These are phyloP conservation scores for Papilio polytes DNA, from an alignment of 1,140 invertebrate species.

Conservation along the genomic window DNA sequence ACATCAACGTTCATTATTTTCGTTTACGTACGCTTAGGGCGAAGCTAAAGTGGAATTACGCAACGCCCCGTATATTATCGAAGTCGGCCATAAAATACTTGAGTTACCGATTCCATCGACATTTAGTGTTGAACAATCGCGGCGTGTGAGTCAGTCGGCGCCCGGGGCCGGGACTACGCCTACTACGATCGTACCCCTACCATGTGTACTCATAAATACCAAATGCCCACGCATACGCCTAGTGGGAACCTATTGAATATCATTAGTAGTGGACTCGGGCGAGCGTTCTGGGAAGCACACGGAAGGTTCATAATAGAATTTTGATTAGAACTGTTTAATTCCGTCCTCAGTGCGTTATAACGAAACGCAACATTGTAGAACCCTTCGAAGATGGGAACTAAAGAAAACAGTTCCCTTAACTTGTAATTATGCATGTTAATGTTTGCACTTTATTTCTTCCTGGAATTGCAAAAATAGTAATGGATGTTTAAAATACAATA, in stretches of 20 bases:
- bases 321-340: conserved; percentile 70
- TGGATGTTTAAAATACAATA: conserved; percentile 48
- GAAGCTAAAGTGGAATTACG: conserved; percentile 64
- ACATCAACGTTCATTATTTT: conserved; percentile 53
- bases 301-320: conserved; percentile 62
- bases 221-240: conserved; percentile 43
- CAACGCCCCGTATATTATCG: conserved; percentile 77
- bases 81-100: conserved; percentile 71
- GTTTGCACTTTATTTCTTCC: conserved; percentile 63
- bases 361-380: conserved; percentile 65
- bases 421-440: conserved; percentile 75
- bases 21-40: conserved; percentile 55
- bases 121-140: conserved; percentile 77
- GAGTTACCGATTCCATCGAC: conserved; percentile 77
- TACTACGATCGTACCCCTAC: conserved; percentile 65
- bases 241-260: conserved; percentile 47
- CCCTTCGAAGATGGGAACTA: conserved; percentile 58
- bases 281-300: conserved; percentile 56
- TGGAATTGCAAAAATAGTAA: conserved; percentile 50
- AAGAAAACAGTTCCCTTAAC: conserved; percentile 60
- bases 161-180: conserved; percentile 70
- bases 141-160: conserved; percentile 71
- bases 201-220: conserved; percentile 55
- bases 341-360: conserved; percentile 54
- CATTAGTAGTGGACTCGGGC: conserved; percentile 48